phyloP scores from a whole-genome alignment of 1,140 invertebrate genomes.

The Drosophila watanabei region DNA sequence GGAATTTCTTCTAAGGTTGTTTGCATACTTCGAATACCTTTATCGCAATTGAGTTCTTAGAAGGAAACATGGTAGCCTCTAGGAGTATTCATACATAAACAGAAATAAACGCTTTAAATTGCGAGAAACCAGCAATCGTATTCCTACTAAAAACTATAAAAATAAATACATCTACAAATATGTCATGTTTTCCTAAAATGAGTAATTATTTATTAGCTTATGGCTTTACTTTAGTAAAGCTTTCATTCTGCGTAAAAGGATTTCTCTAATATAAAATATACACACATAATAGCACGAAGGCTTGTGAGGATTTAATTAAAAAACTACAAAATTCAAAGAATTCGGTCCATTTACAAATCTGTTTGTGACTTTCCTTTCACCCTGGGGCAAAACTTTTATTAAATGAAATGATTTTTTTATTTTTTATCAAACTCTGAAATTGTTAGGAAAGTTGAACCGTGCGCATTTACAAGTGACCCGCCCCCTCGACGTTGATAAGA shows the following conservation, averaged over 20 bases:
- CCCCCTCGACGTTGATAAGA: slow-evolving; percentile 32
- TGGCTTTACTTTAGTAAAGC: neutral
- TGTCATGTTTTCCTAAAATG: neutral
- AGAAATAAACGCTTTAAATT: neutral
- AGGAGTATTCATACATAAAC: neutral
- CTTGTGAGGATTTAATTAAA: neutral
- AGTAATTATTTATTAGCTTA: neutral
- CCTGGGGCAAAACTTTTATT: neutral
- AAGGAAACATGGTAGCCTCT: neutral
- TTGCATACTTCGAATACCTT: neutral
- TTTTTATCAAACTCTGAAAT: neutral
- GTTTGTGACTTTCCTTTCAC: neutral
- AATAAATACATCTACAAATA: neutral
- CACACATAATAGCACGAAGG: too few relatives aligned
- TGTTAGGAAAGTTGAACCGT: slow-evolving; percentile 16
- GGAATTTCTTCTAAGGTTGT: neutral
- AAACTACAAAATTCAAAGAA: neutral
- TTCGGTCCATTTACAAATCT: neutral
- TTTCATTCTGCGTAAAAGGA: too few relatives aligned
- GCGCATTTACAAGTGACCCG: slow-evolving; percentile 8
- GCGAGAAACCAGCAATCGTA: too few relatives aligned
- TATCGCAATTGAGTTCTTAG: neutral
- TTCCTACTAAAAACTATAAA: neutral
- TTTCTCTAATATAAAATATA: neutral
- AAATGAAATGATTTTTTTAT: neutral